Percentiles rank a stretch among this genome's conserved stretches.
Conservation (phyloP, 2,797 vertebrate species). For the Falco rusticolus region DNA sequence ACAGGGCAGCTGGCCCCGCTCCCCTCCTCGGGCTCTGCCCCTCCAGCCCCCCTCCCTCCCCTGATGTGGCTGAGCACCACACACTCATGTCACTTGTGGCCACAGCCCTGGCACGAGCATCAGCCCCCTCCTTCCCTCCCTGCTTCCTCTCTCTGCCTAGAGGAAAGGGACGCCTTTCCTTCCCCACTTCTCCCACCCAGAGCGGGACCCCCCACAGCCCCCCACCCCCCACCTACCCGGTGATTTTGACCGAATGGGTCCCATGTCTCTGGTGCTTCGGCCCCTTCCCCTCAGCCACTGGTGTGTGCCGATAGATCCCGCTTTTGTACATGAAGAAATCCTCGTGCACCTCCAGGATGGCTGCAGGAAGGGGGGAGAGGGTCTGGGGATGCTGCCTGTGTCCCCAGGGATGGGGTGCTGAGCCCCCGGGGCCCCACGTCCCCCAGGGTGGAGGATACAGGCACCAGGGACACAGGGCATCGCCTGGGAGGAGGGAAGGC, state of each 20-base stretch:
- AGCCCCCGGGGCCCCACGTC: rapidly evolving
- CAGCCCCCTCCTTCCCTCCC: background rate
- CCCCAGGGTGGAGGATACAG: rapidly evolving
- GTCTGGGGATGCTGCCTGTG: background rate
- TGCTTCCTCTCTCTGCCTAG: background rate
- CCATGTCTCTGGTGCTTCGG: conserved; percentile 86
- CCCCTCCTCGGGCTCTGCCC: background rate
- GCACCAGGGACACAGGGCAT: rapidly evolving
- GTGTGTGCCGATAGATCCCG: conserved; percentile 92
- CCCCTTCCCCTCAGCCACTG: conserved; percentile 83
- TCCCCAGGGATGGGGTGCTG: rapidly evolving
- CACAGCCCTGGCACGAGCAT: background rate
- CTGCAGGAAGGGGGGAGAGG: conserved; percentile 65
- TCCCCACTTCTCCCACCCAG: rapidly evolving
- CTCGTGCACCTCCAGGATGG: conserved; percentile 96
- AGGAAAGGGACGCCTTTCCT: background rate
- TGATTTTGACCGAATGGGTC: conserved; percentile 94
- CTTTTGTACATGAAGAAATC: conserved; percentile 95
- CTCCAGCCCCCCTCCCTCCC: background rate
- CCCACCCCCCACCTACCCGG: conserved; percentile 81
- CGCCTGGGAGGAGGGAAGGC: rapidly evolving
- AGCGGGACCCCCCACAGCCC: no score
- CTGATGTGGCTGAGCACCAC: background rate
- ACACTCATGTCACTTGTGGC: rapidly evolving
- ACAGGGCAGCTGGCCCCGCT: rapidly evolving